phyloP scores from a whole-genome alignment of 2,113 vertebrate genomes.

The Gallinago jamesoni region DNA sequence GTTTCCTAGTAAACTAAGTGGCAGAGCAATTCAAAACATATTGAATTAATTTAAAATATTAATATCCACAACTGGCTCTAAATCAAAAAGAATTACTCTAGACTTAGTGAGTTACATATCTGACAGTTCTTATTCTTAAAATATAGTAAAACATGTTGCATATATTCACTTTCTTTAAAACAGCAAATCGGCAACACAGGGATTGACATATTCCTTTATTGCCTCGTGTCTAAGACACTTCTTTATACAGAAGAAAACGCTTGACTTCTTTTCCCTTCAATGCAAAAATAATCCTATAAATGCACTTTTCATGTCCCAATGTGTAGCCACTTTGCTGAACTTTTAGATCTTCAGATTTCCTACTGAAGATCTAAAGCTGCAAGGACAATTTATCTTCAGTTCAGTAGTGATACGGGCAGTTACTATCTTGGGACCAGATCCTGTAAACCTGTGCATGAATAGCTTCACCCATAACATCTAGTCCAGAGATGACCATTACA shows the following conservation, averaged over 20 bases:
- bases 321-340: neutral
- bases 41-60: constrained; percentile 19
- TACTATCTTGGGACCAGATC: neutral
- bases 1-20: constrained; percentile 28
- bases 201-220: neutral
- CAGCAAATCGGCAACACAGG: neutral
- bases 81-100: constrained; percentile 1
- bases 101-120: constrained; percentile 2
- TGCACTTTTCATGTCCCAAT: neutral
- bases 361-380: neutral
- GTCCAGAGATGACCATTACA: neutral
- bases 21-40: constrained; percentile 22
- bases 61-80: constrained; percentile 5
- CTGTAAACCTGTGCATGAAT: neutral
- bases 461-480: neutral
- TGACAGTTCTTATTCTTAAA: constrained; percentile 28
- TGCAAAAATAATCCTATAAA: constrained; percentile 8
- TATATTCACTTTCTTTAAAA: neutral
- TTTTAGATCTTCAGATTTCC: neutral
- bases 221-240: neutral
- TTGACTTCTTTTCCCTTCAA: neutral
- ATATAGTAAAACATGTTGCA: neutral
- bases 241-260: neutral
- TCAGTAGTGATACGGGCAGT: neutral
- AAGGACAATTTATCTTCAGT: neutral